A percentile compares a stretch with the other conserved stretches of the same genome.
Evolutionary conservation across 92 coral and sea anemone genomes (phyloP).

Genomic region (Heteractis magnifica): DNA sequence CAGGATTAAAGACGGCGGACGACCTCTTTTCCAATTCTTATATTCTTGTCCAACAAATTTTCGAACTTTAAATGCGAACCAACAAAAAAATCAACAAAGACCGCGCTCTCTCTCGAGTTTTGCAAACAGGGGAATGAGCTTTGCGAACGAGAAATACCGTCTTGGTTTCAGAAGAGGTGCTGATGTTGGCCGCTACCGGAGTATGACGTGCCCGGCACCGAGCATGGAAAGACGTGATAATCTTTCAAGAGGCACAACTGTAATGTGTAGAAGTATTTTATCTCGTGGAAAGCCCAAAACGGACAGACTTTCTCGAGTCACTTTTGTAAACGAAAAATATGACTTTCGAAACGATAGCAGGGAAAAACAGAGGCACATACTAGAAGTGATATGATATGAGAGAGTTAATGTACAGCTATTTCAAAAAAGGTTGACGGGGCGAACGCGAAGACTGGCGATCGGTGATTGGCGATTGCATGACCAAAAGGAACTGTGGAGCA

Average conservation of each 20-base stretch:
- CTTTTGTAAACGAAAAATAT: neutral
- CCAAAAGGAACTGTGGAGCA: too few relatives aligned
- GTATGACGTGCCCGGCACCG: neutral
- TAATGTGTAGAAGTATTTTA: neutral
- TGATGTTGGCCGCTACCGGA: neutral
- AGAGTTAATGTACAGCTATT: too few relatives aligned
- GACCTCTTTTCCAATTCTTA: neutral
- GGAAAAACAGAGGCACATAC: neutral
- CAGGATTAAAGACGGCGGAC: neutral
- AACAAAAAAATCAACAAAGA: neutral
- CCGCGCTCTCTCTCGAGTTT: constrained; percentile 5
- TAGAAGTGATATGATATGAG: neutral
- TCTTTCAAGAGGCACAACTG: neutral
- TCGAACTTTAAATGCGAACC: neutral
- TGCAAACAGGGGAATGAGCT: constrained; percentile 5
- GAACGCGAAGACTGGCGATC: too few relatives aligned
- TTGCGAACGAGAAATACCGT: neutral
- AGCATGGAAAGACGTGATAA: neutral
- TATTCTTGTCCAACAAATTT: constrained; percentile 10
- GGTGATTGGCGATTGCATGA: too few relatives aligned
- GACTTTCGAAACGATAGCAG: neutral
- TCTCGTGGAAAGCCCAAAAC: constrained; percentile 7
- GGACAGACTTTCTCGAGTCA: neutral
- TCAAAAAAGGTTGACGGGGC: too few relatives aligned
- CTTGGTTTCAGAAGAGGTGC: neutral